phyloP scores from a whole-genome alignment of 2,888 invertebrate genomes.

The Philaethria dido region DNA sequence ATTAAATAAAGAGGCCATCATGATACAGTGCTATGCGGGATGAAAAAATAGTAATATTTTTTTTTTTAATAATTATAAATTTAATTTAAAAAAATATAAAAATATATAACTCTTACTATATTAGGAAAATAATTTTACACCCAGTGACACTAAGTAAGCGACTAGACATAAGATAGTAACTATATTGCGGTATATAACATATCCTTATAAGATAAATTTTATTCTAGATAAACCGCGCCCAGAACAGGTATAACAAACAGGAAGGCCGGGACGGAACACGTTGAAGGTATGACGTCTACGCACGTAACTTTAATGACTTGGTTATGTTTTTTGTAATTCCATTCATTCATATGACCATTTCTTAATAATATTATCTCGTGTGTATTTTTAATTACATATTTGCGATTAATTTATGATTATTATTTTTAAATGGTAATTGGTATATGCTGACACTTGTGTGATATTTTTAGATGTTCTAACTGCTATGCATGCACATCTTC shows the following conservation, averaged over 20 bases:
- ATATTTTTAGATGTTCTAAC: no score
- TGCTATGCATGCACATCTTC: no score
- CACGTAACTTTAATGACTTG: slow-evolving; percentile 12
- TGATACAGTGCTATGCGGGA: no score
- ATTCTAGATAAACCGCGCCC: slow-evolving; percentile 19
- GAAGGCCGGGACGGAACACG: slow-evolving; percentile 36
- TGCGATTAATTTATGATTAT: neutral
- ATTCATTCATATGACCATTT: neutral
- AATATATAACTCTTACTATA: neutral
- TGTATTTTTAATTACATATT: neutral
- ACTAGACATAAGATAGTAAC: neutral
- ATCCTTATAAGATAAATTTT: slow-evolving; percentile 13
- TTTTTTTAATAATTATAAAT: neutral
- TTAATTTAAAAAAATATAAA: no score
- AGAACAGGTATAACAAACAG: slow-evolving; percentile 29
- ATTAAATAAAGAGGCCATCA: no score
- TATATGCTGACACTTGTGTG: neutral
- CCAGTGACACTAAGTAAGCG: neutral
- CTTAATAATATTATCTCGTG: neutral
- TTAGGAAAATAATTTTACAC: neutral
- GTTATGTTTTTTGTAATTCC: neutral
- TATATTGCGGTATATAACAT: neutral
- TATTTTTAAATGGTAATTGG: neutral
- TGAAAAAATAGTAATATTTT: no score
- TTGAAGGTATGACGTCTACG: slow-evolving; percentile 18